Percentiles rank a stretch among this genome's conserved stretches.
Evolutionary conservation across 2,888 invertebrate genomes (phyloP).

Genomic region (Dryadula phaetusa): DNA sequence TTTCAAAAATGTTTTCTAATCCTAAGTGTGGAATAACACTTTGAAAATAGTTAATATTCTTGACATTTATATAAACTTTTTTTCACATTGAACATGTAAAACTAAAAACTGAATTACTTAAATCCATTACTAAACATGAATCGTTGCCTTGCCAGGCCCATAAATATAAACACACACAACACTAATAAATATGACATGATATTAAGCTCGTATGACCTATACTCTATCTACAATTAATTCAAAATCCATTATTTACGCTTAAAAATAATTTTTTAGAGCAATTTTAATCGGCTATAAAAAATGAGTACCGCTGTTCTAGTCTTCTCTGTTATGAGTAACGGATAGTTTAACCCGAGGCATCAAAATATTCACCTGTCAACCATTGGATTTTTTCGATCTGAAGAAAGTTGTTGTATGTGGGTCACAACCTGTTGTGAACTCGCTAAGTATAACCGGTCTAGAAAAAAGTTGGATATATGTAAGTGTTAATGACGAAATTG

Average conservation of each 20-base stretch:
- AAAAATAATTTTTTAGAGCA: constrained; percentile 1
- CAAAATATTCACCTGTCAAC: constrained; percentile 44
- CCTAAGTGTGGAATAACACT: too few relatives aligned
- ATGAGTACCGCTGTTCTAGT: constrained; percentile 27
- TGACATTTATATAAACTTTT: too few relatives aligned
- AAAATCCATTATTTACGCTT: neutral
- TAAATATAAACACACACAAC: too few relatives aligned
- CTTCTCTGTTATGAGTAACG: constrained; percentile 35
- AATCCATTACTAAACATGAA: too few relatives aligned
- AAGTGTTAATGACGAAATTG: constrained; percentile 55
- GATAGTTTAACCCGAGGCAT: constrained; percentile 40
- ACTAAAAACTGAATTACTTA: too few relatives aligned
- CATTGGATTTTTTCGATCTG: constrained; percentile 56
- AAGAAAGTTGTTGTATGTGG: constrained; percentile 72
- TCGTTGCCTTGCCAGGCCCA: too few relatives aligned
- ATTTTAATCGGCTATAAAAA: constrained; percentile 9
- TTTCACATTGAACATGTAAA: too few relatives aligned
- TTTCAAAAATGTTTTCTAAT: too few relatives aligned
- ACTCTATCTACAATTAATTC: neutral
- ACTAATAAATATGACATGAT: too few relatives aligned
- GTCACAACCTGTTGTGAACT: constrained; percentile 75
- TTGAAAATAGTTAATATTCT: too few relatives aligned
- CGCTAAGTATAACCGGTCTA: constrained; percentile 62
- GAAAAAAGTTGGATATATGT: constrained; percentile 40
- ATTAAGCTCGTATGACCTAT: neutral